A percentile compares a stretch with the other conserved stretches of the same genome.
Evolutionary conservation across 2,888 invertebrate species (phyloP).

Genomic region (Tortrix viridana): DNA sequence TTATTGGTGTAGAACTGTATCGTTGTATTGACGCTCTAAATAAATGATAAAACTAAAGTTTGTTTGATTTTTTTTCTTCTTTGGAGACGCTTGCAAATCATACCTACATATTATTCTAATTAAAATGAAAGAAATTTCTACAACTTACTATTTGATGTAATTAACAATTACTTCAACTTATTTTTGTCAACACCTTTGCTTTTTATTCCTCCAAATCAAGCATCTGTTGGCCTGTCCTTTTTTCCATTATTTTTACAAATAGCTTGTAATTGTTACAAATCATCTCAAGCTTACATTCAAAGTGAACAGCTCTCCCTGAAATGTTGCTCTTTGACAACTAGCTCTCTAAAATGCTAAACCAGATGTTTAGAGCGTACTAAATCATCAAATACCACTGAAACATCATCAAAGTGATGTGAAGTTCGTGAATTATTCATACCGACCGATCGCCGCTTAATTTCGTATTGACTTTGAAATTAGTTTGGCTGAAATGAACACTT

Average conservation of each 20-base stretch:
- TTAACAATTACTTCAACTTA: too few relatives aligned
- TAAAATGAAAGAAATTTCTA: too few relatives aligned
- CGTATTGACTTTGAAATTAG: slow-evolving; percentile 37
- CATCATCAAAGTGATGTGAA: slow-evolving; percentile 30
- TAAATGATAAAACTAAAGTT: slow-evolving; percentile 9
- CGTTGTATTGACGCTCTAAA: slow-evolving; percentile 30
- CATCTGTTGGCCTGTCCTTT: too few relatives aligned
- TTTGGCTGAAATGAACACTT: slow-evolving; percentile 28
- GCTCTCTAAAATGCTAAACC: slow-evolving; percentile 4
- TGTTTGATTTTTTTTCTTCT: background rate
- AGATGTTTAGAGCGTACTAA: slow-evolving; percentile 9
- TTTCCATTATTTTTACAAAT: too few relatives aligned
- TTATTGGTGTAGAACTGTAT: slow-evolving; percentile 21
- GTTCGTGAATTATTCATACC: slow-evolving; percentile 34
- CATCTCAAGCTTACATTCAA: background rate
- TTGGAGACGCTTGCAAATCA: too few relatives aligned
- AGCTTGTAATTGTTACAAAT: background rate
- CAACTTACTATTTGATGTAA: too few relatives aligned
- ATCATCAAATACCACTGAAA: slow-evolving; percentile 19
- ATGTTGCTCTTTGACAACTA: background rate
- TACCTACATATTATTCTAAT: too few relatives aligned
- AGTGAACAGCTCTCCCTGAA: background rate
- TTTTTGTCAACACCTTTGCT: too few relatives aligned
- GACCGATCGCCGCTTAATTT: slow-evolving; percentile 36
- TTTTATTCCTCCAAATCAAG: too few relatives aligned